These are phyloP conservation scores for Hylomyscus alleni DNA, from an alignment of 2,797 vertebrate genomes.

Conservation along the genomic window DNA sequence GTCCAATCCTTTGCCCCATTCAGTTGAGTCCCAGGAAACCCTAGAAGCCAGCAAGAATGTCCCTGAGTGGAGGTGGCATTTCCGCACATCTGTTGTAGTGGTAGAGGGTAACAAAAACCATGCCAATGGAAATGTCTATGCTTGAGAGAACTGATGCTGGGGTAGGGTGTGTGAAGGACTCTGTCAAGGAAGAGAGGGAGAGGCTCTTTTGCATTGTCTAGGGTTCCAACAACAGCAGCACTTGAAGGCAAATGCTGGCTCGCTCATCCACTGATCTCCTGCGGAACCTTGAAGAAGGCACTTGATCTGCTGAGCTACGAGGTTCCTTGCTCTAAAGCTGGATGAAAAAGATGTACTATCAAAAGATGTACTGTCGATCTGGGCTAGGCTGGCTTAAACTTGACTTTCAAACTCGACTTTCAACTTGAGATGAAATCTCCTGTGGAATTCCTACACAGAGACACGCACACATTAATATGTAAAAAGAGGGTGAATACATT, in stretches of 20 bases:
- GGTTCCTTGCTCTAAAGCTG: neutral
- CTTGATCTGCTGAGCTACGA: neutral
- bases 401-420: slow-evolving; percentile 35
- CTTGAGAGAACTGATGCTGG: slow-evolving; percentile 65
- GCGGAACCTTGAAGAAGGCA: neutral
- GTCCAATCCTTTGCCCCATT: neutral
- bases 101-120: slow-evolving; percentile 39
- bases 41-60: slow-evolving; percentile 71
- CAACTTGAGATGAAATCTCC: neutral
- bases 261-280: neutral
- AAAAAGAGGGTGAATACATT: neutral
- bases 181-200: neutral
- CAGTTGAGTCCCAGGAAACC: slow-evolving; percentile 72
- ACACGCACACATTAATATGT: neutral
- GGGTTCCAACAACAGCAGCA: neutral
- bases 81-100: slow-evolving; percentile 1
- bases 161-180: slow-evolving; percentile 44
- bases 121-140: neutral
- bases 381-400: neutral
- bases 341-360: neutral
- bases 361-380: neutral
- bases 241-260: neutral
- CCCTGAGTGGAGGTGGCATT: slow-evolving; percentile 60
- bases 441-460: neutral
- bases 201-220: neutral